phyloP scores from a whole-genome alignment of 2,113 vertebrate genomes.

The Labeo catla region DNA sequence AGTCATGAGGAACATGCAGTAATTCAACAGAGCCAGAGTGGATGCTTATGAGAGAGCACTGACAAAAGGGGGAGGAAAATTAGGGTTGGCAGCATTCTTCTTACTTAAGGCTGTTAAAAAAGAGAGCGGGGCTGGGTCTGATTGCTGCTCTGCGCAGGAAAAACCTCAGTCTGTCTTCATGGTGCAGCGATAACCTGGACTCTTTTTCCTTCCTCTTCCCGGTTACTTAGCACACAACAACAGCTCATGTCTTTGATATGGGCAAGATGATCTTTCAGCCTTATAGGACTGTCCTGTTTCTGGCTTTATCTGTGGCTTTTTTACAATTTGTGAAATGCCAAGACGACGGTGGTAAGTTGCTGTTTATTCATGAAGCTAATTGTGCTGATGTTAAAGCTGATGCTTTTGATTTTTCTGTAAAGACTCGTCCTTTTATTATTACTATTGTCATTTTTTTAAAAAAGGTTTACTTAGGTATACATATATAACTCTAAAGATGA shows the following conservation, averaged over 20 bases:
- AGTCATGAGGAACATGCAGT: slow-evolving; percentile 68
- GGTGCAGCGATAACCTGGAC: slow-evolving; percentile 74
- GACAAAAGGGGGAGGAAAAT: slow-evolving; percentile 81
- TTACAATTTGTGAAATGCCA: slow-evolving; percentile 77
- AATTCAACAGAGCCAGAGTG: slow-evolving; percentile 68
- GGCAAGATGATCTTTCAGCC: slow-evolving; percentile 77
- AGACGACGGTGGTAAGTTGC: slow-evolving; percentile 75
- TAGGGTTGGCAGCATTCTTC: slow-evolving; percentile 81
- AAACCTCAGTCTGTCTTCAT: slow-evolving; percentile 72
- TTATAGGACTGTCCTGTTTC: slow-evolving; percentile 78
- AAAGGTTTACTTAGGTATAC: background rate
- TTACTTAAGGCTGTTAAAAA: slow-evolving; percentile 79
- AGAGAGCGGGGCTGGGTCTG: slow-evolving; percentile 78
- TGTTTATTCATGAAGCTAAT: slow-evolving; percentile 59
- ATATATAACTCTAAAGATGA: background rate
- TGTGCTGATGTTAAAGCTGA: slow-evolving; percentile 53
- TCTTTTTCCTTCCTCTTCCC: slow-evolving; percentile 59
- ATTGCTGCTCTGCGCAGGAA: slow-evolving; percentile 74
- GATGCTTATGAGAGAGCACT: slow-evolving; percentile 76
- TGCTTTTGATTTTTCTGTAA: background rate
- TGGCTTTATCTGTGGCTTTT: slow-evolving; percentile 70
- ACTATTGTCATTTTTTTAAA: background rate
- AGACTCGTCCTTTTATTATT: background rate
- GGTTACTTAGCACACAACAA: slow-evolving; percentile 63
- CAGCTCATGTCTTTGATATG: slow-evolving; percentile 77